Conservation (phyloP, 1,140 invertebrate species). For the Meloidogyne exigua region DNA sequence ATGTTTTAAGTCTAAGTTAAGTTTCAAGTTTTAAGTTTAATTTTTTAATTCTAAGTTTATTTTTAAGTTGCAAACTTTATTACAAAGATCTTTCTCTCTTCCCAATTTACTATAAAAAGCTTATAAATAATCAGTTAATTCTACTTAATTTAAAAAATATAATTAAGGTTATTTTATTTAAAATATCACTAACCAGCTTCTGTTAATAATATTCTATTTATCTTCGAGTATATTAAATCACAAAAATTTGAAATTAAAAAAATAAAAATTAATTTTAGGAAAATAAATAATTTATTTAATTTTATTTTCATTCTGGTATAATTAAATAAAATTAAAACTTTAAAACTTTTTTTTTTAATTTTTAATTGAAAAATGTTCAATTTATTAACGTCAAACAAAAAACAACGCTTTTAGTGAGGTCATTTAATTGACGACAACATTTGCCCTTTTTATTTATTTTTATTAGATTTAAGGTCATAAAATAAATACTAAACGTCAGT, state of each 20-base stretch:
- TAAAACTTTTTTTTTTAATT: no score
- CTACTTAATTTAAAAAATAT: no score
- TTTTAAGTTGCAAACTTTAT: no score
- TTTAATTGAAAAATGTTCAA: not conserved
- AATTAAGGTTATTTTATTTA: no score
- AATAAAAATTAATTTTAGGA: not conserved
- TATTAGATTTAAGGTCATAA: not conserved
- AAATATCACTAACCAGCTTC: not conserved
- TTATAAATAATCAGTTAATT: no score
- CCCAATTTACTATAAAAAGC: no score
- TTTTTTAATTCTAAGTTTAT: no score
- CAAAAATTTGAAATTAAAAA: conserved; percentile 3
- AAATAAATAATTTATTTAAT: not conserved
- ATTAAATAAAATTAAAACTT: no score
- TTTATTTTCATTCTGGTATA: not conserved
- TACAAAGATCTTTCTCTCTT: no score
- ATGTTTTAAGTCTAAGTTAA: no score
- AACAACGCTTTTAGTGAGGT: not conserved
- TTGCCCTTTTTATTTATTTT: not conserved
- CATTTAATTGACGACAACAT: not conserved
- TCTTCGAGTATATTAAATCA: conserved; percentile 6
- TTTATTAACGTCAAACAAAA: not conserved
- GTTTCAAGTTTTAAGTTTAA: no score
- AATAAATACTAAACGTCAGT: not conserved
- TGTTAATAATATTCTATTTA: not conserved